Base-by-base conservation (phyloP, 2,113 vertebrate genomes). In the Varanus komodoensis region DNA sequence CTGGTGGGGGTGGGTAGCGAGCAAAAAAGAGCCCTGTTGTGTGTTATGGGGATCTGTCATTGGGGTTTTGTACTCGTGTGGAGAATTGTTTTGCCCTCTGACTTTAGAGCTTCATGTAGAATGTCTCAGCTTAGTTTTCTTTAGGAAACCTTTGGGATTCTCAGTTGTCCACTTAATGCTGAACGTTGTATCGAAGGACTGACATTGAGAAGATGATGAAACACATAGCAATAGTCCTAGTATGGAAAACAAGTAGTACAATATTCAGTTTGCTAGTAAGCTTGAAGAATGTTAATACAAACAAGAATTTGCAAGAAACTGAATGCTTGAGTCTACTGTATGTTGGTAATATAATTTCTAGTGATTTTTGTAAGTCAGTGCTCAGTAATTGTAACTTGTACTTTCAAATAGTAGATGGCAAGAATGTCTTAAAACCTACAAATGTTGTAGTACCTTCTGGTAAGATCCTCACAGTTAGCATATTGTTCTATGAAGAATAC, bases 201-300 rank as follows among this genome's bases (percentile, higher is more conserved):
- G 81, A n/a, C 48, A 88, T 21, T 29, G 34, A 83, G 32, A 48
- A 80, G 90, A 19, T 90, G 93, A 89, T 93, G 90, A 90, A 94
- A 92, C 17, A 1, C 0, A 0, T 6, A 1, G 87, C 75, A 68
- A 89, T 85, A 81, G 54, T 17, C 75, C 86, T 32, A 4, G 17
- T 73, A 64, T 52, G 0, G 4, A 77, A 89, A 90, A 82, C 80
- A 79, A 48, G 52, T 1, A 17, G 19, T 64, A 81, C 1, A 74
- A 12, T 6, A 48, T 52, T 44, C 14, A 9, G 8, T 52, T 12
- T 14, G 3, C 61, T 19, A 6, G 32, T 8, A 17, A 21, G 34
- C 29, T 38, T 44, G 34, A n/a, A n/a, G 52, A 34, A 57, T 6
- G 25, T 32, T 64, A 89, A 21, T 82, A 9, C 21, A 71, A 77